Evolutionary conservation across 1,140 invertebrate genomes (phyloP).

Genomic region (Ectropis grisescens): DNA sequence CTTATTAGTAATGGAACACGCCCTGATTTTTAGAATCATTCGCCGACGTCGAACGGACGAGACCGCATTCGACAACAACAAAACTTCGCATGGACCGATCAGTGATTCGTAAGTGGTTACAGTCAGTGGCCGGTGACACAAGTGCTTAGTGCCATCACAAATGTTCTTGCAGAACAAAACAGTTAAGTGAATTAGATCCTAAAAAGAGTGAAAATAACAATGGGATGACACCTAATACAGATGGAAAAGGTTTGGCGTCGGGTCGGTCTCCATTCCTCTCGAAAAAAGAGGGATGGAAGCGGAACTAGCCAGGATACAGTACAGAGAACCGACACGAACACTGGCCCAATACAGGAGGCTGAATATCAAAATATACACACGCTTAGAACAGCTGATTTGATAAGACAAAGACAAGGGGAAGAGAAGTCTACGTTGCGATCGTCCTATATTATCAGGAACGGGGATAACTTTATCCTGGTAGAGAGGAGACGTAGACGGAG

Average conservation of each 20-base stretch:
- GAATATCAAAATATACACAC: slow-evolving; percentile 65
- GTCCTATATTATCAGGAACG: slow-evolving; percentile 66
- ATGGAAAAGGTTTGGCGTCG: slow-evolving; percentile 71
- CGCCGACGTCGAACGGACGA: too few relatives aligned
- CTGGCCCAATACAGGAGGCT: slow-evolving; percentile 38
- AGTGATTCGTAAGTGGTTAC: slow-evolving; percentile 10
- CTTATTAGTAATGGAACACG: slow-evolving; percentile 47
- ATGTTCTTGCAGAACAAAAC: too few relatives aligned
- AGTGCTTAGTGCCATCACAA: too few relatives aligned
- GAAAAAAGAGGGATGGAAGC: slow-evolving; percentile 67
- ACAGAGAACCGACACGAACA: slow-evolving; percentile 31
- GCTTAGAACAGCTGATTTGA: slow-evolving; percentile 60
- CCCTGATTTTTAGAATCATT: slow-evolving; percentile 26
- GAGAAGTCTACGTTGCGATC: slow-evolving; percentile 62
- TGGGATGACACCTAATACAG: slow-evolving; percentile 64
- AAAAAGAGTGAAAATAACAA: slow-evolving; percentile 37
- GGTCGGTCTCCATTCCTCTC: slow-evolving; percentile 69
- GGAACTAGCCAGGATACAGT: slow-evolving; percentile 50
- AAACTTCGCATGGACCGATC: too few relatives aligned
- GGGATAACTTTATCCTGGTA: slow-evolving; percentile 65
- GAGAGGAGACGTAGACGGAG: slow-evolving; percentile 56
- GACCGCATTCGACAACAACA: too few relatives aligned
- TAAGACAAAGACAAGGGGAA: slow-evolving; percentile 50
- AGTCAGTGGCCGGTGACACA: too few relatives aligned
- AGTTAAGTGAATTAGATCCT: too few relatives aligned